Evolutionary conservation across 2,113 vertebrate species (phyloP), one percentile per base, ranked within the genome.

Genomic region (Psilopogon haemacephalus): DNA sequence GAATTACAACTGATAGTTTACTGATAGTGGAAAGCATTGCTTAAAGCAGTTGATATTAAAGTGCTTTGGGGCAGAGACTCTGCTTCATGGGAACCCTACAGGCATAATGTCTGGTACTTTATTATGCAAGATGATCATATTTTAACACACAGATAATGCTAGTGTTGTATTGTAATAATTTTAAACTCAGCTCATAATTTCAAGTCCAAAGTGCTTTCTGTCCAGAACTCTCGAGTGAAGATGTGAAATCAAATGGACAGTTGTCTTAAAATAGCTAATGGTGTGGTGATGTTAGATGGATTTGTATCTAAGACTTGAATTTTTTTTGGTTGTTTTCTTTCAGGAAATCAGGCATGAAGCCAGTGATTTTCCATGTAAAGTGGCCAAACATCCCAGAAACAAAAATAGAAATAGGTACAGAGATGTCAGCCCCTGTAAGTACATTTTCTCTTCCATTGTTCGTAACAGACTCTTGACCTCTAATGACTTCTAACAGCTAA

Each of bases 351-450:
- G 98, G 91, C 98, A 98, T 42, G 98, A 99, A 98, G 99, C 99
- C 83, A 98, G 98, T 97, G 99, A 99, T 96, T 99, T 99, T 94
- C 98, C 99, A 5, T 99, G 99, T 93, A 99, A 98, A 98, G 96
- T 99, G 96, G 99, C 99, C 94, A 99, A 99, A 97, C 97, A 98
- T 96, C 98, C 98, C 19, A 98, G 98, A 97, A 99, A 99, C 97
- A 99, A 99, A 98, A 98, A 93, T 90, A 98, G 99, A 96, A 99
- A 99, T 97, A 99, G 99, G 96, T 99, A 99, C 98, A 98, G 99
- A 98, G 99, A 99, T 92, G 99, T 99, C 96, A 99, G 99, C 93
- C 99, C 99, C 64, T 99, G 99, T 99, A 97, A 99, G 99, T 99
- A 94, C 35, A 20, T 73, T 77, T 42, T 84, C 65, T 79, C 92